Conservation (phyloP, 1,140 invertebrate species). For the Aleiodes sp. region DNA sequence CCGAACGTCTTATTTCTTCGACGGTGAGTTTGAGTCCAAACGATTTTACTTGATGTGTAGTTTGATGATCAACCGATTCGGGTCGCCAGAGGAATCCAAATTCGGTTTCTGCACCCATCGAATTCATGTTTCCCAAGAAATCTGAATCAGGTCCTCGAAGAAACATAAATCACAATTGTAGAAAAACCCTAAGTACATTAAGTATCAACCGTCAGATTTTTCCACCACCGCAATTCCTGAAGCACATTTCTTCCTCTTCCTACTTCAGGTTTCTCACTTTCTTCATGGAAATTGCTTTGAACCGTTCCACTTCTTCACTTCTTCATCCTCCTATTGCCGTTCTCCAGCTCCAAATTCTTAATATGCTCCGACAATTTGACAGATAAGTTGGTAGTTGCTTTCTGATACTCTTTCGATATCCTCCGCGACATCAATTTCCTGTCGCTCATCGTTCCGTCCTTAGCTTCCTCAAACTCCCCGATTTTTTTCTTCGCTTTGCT, state of each 20-base stretch:
- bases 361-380: not conserved
- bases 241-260: no score
- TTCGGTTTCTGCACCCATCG: no score
- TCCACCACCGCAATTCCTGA: no score
- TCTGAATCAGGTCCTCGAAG: no score
- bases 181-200: no score
- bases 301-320: not conserved
- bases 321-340: not conserved
- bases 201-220: no score
- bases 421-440: not conserved
- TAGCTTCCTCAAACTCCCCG: not conserved
- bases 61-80: no score
- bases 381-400: not conserved
- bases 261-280: no score
- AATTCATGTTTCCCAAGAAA: no score
- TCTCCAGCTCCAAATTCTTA: constrained; percentile 1
- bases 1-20: constrained; percentile 69
- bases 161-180: no score
- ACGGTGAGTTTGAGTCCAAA: constrained; percentile 58
- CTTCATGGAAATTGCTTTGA: not conserved
- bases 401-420: not conserved
- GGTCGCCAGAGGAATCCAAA: no score
- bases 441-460: not conserved
- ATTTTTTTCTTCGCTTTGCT: not conserved
- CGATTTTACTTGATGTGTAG: no score